A percentile compares a stretch with the other conserved stretches of the same genome.
phyloP scores from a whole-genome alignment of 2,888 invertebrate genomes.

The Proisotoma minuta region DNA sequence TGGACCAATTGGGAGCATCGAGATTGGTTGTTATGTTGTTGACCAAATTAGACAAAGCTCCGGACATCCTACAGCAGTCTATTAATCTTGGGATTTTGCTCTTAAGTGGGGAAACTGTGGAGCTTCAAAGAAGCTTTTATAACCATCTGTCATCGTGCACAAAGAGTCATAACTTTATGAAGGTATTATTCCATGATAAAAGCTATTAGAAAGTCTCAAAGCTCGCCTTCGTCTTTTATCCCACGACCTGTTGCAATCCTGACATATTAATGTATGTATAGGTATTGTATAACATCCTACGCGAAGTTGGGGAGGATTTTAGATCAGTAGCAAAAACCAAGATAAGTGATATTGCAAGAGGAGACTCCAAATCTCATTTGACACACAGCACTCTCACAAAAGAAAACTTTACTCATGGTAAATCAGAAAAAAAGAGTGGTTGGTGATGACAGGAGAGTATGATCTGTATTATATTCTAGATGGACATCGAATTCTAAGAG shows the following conservation, averaged over 20 bases:
- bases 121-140: constrained; percentile 47
- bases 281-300: constrained; percentile 45
- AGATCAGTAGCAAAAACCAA: constrained; percentile 47
- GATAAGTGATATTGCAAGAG: constrained; percentile 47
- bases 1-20: constrained; percentile 46
- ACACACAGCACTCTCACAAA: constrained; percentile 44
- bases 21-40: constrained; percentile 46
- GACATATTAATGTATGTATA: constrained; percentile 4
- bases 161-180: constrained; percentile 46
- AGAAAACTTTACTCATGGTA: constrained; percentile 22
- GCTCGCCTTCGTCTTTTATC: background rate
- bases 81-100: constrained; percentile 47
- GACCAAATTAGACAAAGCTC: constrained; percentile 45
- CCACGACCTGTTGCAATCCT: background rate
- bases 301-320: constrained; percentile 47
- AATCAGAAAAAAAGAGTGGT: background rate
- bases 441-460: no score
- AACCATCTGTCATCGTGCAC: constrained; percentile 42
- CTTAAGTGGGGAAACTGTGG: constrained; percentile 45
- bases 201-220: background rate
- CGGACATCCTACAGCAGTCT: constrained; percentile 44
- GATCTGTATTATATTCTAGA: constrained; percentile 23
- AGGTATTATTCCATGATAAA: constrained; percentile 43
- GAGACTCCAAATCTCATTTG: constrained; percentile 46
- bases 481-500: constrained; percentile 42